Base-by-base conservation (phyloP, 2,113 vertebrate genomes). In the Campylomormyrus numenius region DNA sequence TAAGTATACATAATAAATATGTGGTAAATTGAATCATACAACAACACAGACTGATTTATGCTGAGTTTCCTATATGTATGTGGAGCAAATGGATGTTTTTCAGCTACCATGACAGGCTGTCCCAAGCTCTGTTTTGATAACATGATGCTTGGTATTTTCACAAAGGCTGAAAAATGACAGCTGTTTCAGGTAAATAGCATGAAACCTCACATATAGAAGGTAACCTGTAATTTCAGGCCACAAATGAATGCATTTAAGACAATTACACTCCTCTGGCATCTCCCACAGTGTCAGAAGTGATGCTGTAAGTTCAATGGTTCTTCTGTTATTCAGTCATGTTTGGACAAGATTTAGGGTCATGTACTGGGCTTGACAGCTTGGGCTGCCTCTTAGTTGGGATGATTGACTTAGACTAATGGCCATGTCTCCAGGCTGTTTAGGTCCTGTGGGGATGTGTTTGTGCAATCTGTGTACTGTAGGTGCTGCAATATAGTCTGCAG, bases 201-300 rank as follows among this genome's bases (percentile, higher is more conserved):
- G 35, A 58, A 62, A 62, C 53, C 86, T 31, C 86, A 88, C 21
- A 6, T 74, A 77, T 42, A 89, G 90, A 89, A 85, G 84, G 45
- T 89, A 58, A 90, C 89, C 87, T 85, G 74, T 89, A 89, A 92
- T 93, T 92, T 91, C 77, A 90, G 80, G 46, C 89, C 89, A 90
- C 88, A 91, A 90, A 91, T 92, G 90, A 42, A 24, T 39, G 45
- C 86, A 89, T 87, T 87, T 49, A 35, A 85, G 50, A 91, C 90
- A 45, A 89, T 91, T 83, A 89, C 90, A 66, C 88, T 88, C 35
- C 88, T 80, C 87, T 19, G 21, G 90, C 88, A 85, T 88, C 83
- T 66, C 89, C 53, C 48, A 89, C 88, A 88, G 85, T 90, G 35
- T 90, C n/a, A 88, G 49, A 48, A 88, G 52, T 83, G 66, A 77